Evolutionary conservation across 2,888 invertebrate genomes (phyloP), one percentile per base, ranked within the genome.

Genomic region (Perizoma flavofasciatum): DNA sequence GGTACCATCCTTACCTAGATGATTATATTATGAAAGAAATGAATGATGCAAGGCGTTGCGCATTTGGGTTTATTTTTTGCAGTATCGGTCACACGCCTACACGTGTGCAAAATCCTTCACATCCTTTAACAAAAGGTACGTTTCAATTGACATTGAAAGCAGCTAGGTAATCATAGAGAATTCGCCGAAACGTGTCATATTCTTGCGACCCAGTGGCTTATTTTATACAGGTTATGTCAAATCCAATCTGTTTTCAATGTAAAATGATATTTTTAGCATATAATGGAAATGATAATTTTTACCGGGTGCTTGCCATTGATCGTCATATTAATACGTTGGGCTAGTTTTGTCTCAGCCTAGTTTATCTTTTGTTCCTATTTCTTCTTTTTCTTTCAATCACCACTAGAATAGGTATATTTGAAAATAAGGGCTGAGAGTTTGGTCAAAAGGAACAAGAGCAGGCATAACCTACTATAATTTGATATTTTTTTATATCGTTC

Each of bases 151-250:
- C 47, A 63, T 71, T 66, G 72, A 67, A 75, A 73, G 37, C 48
- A 65, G 70, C 63, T 57, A 56, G 59, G 55, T 62, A 63, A 40
- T 61, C 39, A 22, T 34, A 55, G 49, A 55, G 59, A 49, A 59
- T 65, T 67, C 63, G 59, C 62, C 59, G 69, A 52, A 61, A 49
- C 59, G 78, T 81, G 71, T 70, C 60, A 69, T 68, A 82, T 79
- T 79, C 75, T 72, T 71, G 73, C 82, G 81, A 84, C 85, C 84
- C 79, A 82, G 81, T 87, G 84, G 85, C 85, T 83, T 76, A 81
- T 82, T 85, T 84, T 79, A 79, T 78, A 74, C 74, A 79, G 43
- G 4, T 11, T 44, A 22, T 44, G 22, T 44, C 22, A 44, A 7
- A 10, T 10, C 41, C n/a, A 41, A 10, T 8, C 6, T n/a, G 10